These are phyloP conservation scores for Exephanes ischioxanthus DNA, from an alignment of 2,888 invertebrate genomes.

Conservation along the genomic window DNA sequence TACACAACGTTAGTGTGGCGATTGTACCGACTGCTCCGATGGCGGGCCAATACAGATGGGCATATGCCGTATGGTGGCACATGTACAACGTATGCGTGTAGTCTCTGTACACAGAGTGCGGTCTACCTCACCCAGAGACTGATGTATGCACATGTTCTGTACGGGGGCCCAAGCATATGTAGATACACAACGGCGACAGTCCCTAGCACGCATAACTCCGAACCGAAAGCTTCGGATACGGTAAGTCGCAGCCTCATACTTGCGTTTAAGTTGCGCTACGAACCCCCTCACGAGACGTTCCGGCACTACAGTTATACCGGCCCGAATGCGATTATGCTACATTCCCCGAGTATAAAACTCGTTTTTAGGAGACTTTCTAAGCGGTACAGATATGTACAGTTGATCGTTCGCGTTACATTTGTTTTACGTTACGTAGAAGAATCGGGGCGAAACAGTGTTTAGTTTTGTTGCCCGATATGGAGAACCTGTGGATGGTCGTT, in stretches of 20 bases:
- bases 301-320: neutral
- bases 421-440: neutral
- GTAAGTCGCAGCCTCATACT: constrained; percentile 14
- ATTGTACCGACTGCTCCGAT: neutral
- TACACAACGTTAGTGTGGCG: constrained; percentile 3
- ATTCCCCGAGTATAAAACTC: constrained; percentile 12
- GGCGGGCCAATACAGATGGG: neutral
- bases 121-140: constrained; percentile 26
- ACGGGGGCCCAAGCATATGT: constrained; percentile 12
- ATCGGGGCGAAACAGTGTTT: too few species aligned
- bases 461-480: neutral
- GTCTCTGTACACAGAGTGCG: constrained; percentile 40
- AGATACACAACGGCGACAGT: constrained; percentile 27
- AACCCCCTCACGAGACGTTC: constrained; percentile 17
- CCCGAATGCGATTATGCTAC: neutral
- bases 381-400: neutral
- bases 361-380: neutral
- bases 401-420: neutral
- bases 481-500: too few species aligned
- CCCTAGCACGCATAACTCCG: constrained; percentile 6
- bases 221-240: constrained; percentile 18
- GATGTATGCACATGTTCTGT: constrained; percentile 18
- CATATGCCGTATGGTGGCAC: neutral
- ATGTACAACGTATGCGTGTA: neutral
- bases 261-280: constrained; percentile 6